Evolutionary conservation across 1,140 invertebrate species (phyloP), one percentile per base, ranked within the genome.

Genomic region (Papilio glaucus): DNA sequence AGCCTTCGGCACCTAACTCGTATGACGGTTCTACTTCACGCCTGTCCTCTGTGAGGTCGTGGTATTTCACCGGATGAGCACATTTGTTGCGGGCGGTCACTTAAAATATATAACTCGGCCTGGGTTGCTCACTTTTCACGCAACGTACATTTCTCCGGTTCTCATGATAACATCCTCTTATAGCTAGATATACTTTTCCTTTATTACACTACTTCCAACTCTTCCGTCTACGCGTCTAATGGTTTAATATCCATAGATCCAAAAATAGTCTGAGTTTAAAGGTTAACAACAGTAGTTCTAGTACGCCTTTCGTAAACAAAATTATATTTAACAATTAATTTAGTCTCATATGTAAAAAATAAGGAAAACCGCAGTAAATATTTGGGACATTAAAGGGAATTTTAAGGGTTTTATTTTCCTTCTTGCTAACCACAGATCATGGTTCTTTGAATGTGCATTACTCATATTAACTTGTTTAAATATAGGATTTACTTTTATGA

Each of bases 401-500:
- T 57, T 57, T 57, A 57, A 5, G 10, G 49, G 0, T 9, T 13
- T 4, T 24, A 57, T 57, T 57, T 57, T 57, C 49, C 49, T 57
- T 57, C 10, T 24, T 57, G 18, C 18, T 57, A 57, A 57, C 21
- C 21, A 57, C 49, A 57, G 1, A 4, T 10, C 21, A 10, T 10
- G 1, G 15, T 57, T 57, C 49, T 57, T 57, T 57, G 49, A 57
- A 57, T 57, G 0, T 4, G 10, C 4, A 6, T 33, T 33, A 26
- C 24, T 57, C 49, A 57, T 24, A 9, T 57, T 53, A 53, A 24
- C 2, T 21, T 57, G n/a, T 5, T 12, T 9, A 4, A 53, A 53
- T 53, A 13, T 57, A 57, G 18, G 10, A 10, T 57, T 57, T 57
- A 57, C 42, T 18, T 57, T 24, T 57, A 57, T 57, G 18, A 57